These are phyloP conservation scores for Dromococcyx pavoninus DNA, from an alignment of 2,797 vertebrate species.

Conservation along the genomic window DNA sequence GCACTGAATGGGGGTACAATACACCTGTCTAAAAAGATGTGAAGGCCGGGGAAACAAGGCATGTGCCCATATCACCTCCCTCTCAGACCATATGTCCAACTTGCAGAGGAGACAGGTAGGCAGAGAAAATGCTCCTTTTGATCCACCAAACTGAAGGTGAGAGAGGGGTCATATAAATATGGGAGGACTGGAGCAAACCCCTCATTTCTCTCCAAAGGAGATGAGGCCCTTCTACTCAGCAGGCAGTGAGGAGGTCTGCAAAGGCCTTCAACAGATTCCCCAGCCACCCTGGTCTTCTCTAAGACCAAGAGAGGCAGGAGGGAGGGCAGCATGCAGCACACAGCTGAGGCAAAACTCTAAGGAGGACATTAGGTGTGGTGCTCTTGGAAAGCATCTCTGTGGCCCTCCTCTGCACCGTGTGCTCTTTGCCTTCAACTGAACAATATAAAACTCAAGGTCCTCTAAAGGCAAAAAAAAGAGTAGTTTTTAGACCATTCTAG, in stretches of 20 bases:
- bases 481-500: neutral
- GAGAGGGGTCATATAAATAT: neutral
- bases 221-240: neutral
- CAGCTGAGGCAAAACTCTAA: neutral
- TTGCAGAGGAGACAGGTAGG: neutral
- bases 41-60: neutral
- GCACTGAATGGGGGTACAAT: neutral
- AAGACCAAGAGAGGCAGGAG: neutral
- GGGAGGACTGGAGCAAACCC: neutral
- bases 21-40: neutral
- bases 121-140: neutral
- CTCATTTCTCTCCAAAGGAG: neutral
- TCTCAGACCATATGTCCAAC: neutral
- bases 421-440: neutral
- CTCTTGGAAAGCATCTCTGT: neutral
- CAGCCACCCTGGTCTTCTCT: neutral
- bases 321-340: fast-evolving
- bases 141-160: neutral
- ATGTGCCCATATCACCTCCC: neutral
- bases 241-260: neutral
- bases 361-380: neutral
- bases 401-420: neutral
- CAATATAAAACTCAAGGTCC: neutral
- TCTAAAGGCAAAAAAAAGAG: neutral
- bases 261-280: neutral